Evolutionary conservation across 2,888 invertebrate genomes (phyloP).

Genomic region (Monochamus alternatus): DNA sequence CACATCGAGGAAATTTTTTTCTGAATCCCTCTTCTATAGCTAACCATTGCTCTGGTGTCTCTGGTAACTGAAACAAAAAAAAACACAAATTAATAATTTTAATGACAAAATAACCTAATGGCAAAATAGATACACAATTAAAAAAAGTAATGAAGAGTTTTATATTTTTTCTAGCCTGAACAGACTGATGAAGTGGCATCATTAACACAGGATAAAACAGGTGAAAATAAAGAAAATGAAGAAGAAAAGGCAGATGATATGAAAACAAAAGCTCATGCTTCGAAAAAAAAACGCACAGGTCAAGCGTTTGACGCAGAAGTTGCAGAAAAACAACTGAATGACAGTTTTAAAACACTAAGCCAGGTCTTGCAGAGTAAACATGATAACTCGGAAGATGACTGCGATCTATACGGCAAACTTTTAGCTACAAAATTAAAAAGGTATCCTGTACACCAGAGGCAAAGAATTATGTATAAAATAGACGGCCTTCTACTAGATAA

Average conservation of each 20-base stretch:
- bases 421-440: slow-evolving; percentile 30
- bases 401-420: slow-evolving; percentile 31
- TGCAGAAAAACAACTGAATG: slow-evolving; percentile 28
- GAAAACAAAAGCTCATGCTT: not conserved
- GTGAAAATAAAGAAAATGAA: not conserved
- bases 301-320: not conserved
- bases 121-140: not conserved
- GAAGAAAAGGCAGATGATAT: not conserved
- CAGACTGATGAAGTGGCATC: slow-evolving; percentile 32
- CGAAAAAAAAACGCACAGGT: not conserved
- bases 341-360: slow-evolving; percentile 25
- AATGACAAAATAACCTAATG: too few species aligned
- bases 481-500: slow-evolving; percentile 33
- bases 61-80: slow-evolving; percentile 15
- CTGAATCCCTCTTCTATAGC: not conserved
- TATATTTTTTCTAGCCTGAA: slow-evolving; percentile 28
- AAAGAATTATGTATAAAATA: slow-evolving; percentile 37
- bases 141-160: slow-evolving; percentile 1
- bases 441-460: slow-evolving; percentile 26
- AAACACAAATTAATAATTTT: not conserved
- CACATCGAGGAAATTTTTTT: slow-evolving; percentile 57
- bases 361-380: slow-evolving; percentile 8
- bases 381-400: slow-evolving; percentile 25
- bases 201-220: slow-evolving; percentile 27
- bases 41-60: slow-evolving; percentile 20